phyloP scores from a whole-genome alignment of 2,113 vertebrate species.

The Saguinus midas region DNA sequence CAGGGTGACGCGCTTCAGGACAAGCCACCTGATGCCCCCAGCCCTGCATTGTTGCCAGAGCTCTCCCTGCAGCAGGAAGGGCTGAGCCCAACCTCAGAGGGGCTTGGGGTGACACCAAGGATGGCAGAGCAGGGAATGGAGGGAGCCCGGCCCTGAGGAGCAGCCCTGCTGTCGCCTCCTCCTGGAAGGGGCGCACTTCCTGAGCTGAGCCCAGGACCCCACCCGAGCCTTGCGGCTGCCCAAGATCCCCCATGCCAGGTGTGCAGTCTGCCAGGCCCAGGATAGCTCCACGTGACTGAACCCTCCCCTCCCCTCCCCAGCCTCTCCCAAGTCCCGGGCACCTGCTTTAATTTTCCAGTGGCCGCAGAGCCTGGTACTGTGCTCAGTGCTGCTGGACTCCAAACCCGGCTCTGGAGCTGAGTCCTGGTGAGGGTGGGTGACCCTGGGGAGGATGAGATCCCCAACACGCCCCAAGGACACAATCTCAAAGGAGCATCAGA shows the following conservation, averaged over 20 bases:
- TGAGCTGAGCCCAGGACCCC: background rate
- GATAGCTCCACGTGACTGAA: background rate
- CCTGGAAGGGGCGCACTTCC: background rate
- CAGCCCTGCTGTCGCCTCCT: fast-evolving
- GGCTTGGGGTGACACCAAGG: background rate
- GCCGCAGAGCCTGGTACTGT: background rate
- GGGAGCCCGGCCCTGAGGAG: background rate
- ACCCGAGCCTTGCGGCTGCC: background rate
- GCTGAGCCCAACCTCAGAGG: background rate
- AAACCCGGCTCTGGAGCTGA: background rate
- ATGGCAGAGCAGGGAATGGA: background rate
- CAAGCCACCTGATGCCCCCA: background rate
- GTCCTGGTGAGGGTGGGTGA: background rate
- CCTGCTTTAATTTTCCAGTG: background rate
- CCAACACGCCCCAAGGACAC: too few species aligned
- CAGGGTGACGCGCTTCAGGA: background rate
- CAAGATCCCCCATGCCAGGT: background rate
- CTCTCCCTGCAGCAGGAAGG: background rate
- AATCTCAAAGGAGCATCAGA: background rate
- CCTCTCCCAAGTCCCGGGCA: background rate
- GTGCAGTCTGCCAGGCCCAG: background rate
- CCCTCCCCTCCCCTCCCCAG: too few species aligned
- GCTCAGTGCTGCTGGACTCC: background rate
- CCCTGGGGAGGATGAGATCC: background rate
- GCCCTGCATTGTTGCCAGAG: background rate